Evolutionary conservation across 2,888 invertebrate genomes (phyloP).

Genomic region (Cataglyphis albicans): DNA sequence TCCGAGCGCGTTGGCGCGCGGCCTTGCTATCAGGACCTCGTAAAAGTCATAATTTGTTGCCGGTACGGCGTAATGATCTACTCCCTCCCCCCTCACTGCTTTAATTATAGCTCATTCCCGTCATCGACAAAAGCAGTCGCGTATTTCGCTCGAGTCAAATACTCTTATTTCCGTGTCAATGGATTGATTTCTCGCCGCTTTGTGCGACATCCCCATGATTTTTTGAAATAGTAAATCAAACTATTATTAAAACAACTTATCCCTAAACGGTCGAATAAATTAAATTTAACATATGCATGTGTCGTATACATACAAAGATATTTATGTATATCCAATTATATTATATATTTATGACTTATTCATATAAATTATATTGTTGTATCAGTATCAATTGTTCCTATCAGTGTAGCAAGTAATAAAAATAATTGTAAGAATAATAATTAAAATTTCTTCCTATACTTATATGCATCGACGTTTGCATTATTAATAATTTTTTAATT

Average conservation of each 20-base stretch:
- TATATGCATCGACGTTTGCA: background rate
- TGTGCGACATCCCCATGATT: background rate
- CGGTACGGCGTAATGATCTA: conserved; percentile 64
- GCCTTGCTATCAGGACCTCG: conserved; percentile 59
- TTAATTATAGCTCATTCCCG: conserved; percentile 66
- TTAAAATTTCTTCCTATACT: background rate
- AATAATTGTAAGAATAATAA: background rate
- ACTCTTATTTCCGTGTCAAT: background rate
- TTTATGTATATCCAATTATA: background rate
- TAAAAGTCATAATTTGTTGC: conserved; percentile 64
- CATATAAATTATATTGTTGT: background rate
- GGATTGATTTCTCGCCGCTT: background rate
- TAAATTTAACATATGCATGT: background rate
- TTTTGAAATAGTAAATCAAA: background rate
- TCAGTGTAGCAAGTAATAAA: conserved; percentile 1
- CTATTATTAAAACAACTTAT: background rate
- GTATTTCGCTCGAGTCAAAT: background rate
- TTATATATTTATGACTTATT: background rate
- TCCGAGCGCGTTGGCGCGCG: conserved; percentile 19
- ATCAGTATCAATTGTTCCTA: background rate
- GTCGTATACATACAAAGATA: background rate
- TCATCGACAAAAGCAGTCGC: conserved; percentile 25
- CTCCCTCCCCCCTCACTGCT: conserved; percentile 29
- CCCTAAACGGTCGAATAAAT: background rate
- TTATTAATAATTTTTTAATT: background rate